Percentiles rank a stretch among this genome's conserved stretches.
phyloP scores from a whole-genome alignment of 1,140 invertebrate genomes.

The Pogonognathellus flavescens region DNA sequence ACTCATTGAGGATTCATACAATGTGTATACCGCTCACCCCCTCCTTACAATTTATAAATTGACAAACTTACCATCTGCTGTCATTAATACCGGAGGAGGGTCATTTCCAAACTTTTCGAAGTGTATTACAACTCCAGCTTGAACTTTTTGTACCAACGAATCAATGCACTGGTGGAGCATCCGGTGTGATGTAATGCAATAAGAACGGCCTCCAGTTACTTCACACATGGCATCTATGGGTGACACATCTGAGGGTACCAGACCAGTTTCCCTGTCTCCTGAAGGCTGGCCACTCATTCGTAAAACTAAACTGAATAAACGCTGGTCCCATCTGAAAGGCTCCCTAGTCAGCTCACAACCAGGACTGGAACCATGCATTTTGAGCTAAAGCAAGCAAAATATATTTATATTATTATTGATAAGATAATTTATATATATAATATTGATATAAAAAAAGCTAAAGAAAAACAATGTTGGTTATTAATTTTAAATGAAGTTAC shows the following conservation, averaged over 20 bases:
- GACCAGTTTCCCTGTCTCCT: constrained; percentile 77
- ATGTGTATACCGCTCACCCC: neutral
- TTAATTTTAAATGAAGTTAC: no score
- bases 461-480: no score
- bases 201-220: constrained; percentile 97
- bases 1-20: neutral
- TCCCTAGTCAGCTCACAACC: constrained; percentile 97
- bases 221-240: constrained; percentile 98
- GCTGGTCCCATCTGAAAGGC: constrained; percentile 98
- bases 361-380: constrained; percentile 92
- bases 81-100: constrained; percentile 74
- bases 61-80: constrained; percentile 68
- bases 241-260: constrained; percentile 91
- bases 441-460: no score
- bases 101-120: constrained; percentile 96
- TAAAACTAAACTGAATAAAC: constrained; percentile 94
- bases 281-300: constrained; percentile 86
- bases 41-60: neutral
- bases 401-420: no score
- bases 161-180: constrained; percentile 97
- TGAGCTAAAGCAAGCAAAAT: constrained; percentile 86
- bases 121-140: constrained; percentile 97
- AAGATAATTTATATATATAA: no score
- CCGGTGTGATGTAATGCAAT: constrained; percentile 93
- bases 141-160: constrained; percentile 95